phyloP scores from a whole-genome alignment of 2,888 invertebrate genomes.

The Abrostola triplasia region DNA sequence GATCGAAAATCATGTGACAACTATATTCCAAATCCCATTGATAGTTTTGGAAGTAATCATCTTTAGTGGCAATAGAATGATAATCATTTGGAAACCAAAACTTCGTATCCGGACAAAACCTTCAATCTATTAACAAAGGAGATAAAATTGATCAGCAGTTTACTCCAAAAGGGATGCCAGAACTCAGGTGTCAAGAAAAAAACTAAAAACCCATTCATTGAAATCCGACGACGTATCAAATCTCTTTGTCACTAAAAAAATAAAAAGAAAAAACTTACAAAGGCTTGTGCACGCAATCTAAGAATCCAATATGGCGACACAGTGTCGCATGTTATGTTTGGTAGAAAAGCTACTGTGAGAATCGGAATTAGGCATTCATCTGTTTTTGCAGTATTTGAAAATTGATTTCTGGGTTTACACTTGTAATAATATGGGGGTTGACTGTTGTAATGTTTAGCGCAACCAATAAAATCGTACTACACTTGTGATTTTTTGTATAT shows the following conservation, averaged over 20 bases:
- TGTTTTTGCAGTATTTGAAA: constrained; percentile 32
- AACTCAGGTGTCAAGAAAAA: constrained; percentile 83
- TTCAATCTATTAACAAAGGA: constrained; percentile 67
- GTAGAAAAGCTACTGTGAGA: constrained; percentile 71
- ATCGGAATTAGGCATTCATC: constrained; percentile 66
- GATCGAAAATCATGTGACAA: not conserved
- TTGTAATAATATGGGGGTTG: constrained; percentile 33
- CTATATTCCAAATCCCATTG: not conserved
- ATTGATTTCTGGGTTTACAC: constrained; percentile 39
- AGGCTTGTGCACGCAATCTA: constrained; percentile 79
- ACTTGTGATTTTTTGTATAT: too few species aligned
- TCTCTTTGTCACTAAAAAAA: constrained; percentile 69
- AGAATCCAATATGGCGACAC: constrained; percentile 78
- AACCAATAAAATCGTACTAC: not conserved
- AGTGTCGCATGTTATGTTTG: constrained; percentile 83
- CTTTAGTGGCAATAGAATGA: constrained; percentile 27
- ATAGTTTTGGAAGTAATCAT: constrained; percentile 1
- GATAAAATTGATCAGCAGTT: constrained; percentile 77
- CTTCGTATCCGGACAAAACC: constrained; percentile 71
- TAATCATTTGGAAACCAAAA: constrained; percentile 41
- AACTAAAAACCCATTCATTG: constrained; percentile 73
- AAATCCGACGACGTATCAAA: constrained; percentile 84
- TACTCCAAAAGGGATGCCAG: constrained; percentile 71
- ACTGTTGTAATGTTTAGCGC: not conserved
- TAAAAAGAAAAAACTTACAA: constrained; percentile 73